Conservation (phyloP, 2,113 vertebrate species). For the Pungitius pungitius region DNA sequence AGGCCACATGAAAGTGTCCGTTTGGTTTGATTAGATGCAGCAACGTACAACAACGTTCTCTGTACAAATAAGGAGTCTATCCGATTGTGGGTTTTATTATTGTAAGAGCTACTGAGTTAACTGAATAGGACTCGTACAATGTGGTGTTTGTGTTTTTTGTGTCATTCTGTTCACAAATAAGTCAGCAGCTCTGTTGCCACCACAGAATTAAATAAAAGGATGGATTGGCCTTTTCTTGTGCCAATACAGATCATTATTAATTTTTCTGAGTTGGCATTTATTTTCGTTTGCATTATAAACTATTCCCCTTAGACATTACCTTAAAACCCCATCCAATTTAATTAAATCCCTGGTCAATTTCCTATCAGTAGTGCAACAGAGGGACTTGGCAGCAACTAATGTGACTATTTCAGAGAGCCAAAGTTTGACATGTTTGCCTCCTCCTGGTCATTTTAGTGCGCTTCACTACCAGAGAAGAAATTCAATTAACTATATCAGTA, state of each 20-base stretch:
- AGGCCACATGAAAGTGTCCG: neutral
- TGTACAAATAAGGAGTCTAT: neutral
- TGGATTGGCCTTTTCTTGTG: neutral
- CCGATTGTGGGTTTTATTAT: neutral
- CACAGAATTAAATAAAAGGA: neutral
- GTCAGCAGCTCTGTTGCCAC: neutral
- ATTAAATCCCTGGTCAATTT: neutral
- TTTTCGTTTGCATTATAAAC: neutral
- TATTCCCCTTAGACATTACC: neutral
- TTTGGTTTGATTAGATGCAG: neutral
- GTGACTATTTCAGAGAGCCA: neutral
- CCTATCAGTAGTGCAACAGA: neutral
- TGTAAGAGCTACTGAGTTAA: neutral
- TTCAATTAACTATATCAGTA: neutral
- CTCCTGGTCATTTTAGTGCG: constrained; percentile 42
- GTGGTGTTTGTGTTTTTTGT: neutral
- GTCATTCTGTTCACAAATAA: constrained; percentile 5
- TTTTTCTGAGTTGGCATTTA: neutral
- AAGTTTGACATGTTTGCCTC: constrained; percentile 53
- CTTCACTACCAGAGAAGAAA: constrained; percentile 8
- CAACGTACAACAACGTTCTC: neutral
- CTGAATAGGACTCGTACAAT: neutral
- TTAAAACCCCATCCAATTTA: neutral
- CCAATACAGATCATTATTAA: neutral
- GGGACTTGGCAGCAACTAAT: neutral